phyloP scores from a whole-genome alignment of 2,888 invertebrate genomes.

The Hoplodrina blanda region DNA sequence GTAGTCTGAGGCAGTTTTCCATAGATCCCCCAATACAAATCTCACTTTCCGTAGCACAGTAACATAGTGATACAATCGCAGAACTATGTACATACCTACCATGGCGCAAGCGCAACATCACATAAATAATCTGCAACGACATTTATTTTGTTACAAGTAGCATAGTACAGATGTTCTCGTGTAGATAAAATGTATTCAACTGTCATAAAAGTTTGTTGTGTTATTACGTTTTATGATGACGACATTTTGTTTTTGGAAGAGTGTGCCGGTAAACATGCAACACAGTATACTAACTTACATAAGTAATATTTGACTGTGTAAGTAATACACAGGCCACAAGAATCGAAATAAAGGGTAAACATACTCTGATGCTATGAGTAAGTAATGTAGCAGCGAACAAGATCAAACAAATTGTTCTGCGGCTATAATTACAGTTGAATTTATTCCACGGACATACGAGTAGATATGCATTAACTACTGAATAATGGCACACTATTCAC shows the following conservation, averaged over 20 bases:
- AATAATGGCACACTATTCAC: slow-evolving; percentile 52
- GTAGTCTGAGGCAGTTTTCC: slow-evolving; percentile 66
- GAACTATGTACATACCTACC: slow-evolving; percentile 67
- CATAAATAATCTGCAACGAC: slow-evolving; percentile 80
- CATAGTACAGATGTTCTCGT: slow-evolving; percentile 80
- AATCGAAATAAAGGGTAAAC: slow-evolving; percentile 39
- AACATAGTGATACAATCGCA: slow-evolving; percentile 78
- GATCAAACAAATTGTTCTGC: slow-evolving; percentile 52
- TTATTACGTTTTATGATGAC: slow-evolving; percentile 71
- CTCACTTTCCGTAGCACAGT: slow-evolving; percentile 83
- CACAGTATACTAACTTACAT: slow-evolving; percentile 31
- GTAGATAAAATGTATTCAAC: slow-evolving; percentile 78
- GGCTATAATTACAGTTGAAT: slow-evolving; percentile 51
- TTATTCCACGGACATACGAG: slow-evolving; percentile 46
- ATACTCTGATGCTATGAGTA: slow-evolving; percentile 38
- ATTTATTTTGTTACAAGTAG: slow-evolving; percentile 80
- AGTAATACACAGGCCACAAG: slow-evolving; percentile 21
- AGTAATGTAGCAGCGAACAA: slow-evolving; percentile 33
- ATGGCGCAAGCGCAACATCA: slow-evolving; percentile 75
- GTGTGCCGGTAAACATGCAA: slow-evolving; percentile 35
- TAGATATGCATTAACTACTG: slow-evolving; percentile 55
- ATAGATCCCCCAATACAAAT: slow-evolving; percentile 76
- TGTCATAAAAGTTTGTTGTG: slow-evolving; percentile 75
- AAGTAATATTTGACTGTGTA: slow-evolving; percentile 35
- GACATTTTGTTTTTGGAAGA: slow-evolving; percentile 65